These are phyloP conservation scores for Hirudinaria manillensis DNA, from an alignment of 2,888 invertebrate species.

Conservation along the genomic window DNA sequence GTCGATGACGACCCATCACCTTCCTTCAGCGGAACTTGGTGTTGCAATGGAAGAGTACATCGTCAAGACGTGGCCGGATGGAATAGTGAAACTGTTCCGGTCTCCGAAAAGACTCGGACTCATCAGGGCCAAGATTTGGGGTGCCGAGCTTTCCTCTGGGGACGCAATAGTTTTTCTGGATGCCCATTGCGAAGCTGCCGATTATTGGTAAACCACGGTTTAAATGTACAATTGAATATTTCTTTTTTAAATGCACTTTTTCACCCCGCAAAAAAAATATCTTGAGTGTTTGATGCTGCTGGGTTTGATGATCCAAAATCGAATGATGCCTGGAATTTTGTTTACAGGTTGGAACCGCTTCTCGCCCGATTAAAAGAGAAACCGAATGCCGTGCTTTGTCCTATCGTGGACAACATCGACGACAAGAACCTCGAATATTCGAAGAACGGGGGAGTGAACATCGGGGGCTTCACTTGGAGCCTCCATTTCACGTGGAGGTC, in stretches of 20 bases:
- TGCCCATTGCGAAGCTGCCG: constrained; percentile 53
- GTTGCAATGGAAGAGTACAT: constrained; percentile 61
- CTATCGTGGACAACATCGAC: constrained; percentile 90
- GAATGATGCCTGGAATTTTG: too few relatives aligned
- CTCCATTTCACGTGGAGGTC: constrained; percentile 82
- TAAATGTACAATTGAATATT: background rate
- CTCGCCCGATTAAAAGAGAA: constrained; percentile 76
- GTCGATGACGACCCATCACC: too few relatives aligned
- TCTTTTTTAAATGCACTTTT: too few relatives aligned
- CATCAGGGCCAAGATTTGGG: constrained; percentile 80
- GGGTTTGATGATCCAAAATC: background rate
- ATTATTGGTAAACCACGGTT: constrained; percentile 45
- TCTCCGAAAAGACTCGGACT: constrained; percentile 74
- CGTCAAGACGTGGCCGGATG: constrained; percentile 53
- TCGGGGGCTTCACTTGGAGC: constrained; percentile 56
- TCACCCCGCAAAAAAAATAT: too few relatives aligned
- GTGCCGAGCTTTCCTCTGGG: constrained; percentile 69
- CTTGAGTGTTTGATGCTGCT: too few relatives aligned
- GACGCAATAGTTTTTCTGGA: constrained; percentile 54
- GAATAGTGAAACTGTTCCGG: constrained; percentile 67
- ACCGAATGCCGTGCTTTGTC: constrained; percentile 74
- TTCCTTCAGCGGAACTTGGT: constrained; percentile 46
- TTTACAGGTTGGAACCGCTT: constrained; percentile 71
- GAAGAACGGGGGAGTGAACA: constrained; percentile 43
- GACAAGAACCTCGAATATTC: constrained; percentile 64